Conservation (phyloP, 2,888 invertebrate genomes). For the Macrosoma leucophasiata region DNA sequence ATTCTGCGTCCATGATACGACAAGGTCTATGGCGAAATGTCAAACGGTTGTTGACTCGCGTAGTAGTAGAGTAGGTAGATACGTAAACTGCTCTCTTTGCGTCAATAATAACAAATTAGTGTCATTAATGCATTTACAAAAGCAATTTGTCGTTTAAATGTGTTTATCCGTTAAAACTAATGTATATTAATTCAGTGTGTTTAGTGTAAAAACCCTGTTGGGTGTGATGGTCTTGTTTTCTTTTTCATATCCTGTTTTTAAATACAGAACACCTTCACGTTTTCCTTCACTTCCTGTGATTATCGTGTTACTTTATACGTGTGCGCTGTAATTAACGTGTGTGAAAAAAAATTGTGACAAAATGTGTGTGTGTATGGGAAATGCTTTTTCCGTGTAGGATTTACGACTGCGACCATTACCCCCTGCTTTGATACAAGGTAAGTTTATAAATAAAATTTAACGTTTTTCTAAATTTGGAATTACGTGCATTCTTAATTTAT, state of each 20-base stretch:
- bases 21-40: slow-evolving; percentile 35
- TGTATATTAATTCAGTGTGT: no score
- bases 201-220: no score
- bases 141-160: no score
- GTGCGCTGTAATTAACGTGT: no score
- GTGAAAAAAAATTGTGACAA: no score
- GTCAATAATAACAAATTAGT: slow-evolving; percentile 28
- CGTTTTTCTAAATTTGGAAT: no score
- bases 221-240: slow-evolving; percentile 19
- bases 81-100: no score
- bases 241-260: slow-evolving; percentile 21
- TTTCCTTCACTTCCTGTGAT: no score
- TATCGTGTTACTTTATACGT: no score
- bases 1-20: slow-evolving; percentile 31
- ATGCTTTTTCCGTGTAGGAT: slow-evolving; percentile 37
- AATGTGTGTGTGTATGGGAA: slow-evolving; percentile 14
- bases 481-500: no score
- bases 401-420: slow-evolving; percentile 29
- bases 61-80: no score
- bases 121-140: slow-evolving; percentile 24
- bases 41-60: slow-evolving; percentile 67
- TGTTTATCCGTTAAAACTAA: no score
- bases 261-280: slow-evolving; percentile 12
- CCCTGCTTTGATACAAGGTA: slow-evolving; percentile 51
- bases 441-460: slow-evolving; percentile 34